Evolutionary conservation across 2,888 invertebrate species (phyloP).

Genomic region (Poecilobothrus nobilitatus): DNA sequence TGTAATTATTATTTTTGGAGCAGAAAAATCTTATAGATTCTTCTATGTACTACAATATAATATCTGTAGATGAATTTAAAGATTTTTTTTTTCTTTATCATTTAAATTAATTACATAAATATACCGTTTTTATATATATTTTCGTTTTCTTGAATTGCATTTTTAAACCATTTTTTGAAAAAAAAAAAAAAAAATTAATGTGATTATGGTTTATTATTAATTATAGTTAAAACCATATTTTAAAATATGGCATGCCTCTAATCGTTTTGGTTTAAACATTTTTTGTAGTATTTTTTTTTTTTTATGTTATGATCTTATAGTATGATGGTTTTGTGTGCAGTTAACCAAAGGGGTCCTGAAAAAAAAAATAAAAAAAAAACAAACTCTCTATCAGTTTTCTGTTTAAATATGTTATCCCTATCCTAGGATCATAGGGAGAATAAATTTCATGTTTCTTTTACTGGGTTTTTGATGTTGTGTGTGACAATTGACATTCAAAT

Average conservation of each 20-base stretch:
- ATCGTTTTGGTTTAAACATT: too few relatives aligned
- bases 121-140: background rate
- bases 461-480: too few relatives aligned
- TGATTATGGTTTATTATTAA: background rate
- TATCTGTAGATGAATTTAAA: background rate
- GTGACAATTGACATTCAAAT: too few relatives aligned
- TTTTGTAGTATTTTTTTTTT: background rate
- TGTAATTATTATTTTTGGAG: too few relatives aligned
- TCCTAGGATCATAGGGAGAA: too few relatives aligned
- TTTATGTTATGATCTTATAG: background rate
- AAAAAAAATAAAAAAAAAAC: too few relatives aligned
- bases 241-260: background rate
- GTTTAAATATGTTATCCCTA: too few relatives aligned
- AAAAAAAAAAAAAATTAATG: background rate
- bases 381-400: too few relatives aligned
- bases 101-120: constrained; percentile 4
- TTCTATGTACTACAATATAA: too few relatives aligned
- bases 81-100: background rate
- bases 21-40: too few relatives aligned
- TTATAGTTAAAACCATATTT: background rate
- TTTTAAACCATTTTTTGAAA: background rate
- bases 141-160: background rate
- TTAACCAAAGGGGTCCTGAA: background rate
- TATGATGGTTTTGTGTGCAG: background rate
- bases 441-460: too few relatives aligned